Evolutionary conservation across 2,113 vertebrate species (phyloP).

Genomic region (Edolisoma coerulescens): DNA sequence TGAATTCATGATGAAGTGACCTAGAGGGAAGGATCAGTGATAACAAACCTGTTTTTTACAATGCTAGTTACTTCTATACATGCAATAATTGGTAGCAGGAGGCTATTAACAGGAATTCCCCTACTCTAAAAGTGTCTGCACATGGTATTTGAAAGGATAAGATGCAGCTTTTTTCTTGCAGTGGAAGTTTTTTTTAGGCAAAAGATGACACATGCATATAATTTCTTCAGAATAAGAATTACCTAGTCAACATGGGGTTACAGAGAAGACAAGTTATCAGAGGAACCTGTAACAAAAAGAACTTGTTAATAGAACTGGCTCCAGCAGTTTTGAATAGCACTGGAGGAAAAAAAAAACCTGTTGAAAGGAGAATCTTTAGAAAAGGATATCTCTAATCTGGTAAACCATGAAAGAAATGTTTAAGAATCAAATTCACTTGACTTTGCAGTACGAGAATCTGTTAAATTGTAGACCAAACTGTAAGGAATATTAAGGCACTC

Average conservation of each 20-base stretch:
- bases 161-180: background rate
- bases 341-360: background rate
- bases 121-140: background rate
- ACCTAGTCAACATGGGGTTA: background rate
- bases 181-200: background rate
- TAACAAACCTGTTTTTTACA: background rate
- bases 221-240: background rate
- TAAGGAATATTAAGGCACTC: background rate
- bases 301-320: background rate
- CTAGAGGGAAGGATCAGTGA: background rate
- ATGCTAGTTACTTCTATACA: background rate
- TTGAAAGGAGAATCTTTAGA: background rate
- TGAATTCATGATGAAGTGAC: background rate
- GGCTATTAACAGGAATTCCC: background rate
- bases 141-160: background rate
- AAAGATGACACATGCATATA: background rate
- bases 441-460: background rate
- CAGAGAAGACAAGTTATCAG: background rate
- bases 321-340: background rate
- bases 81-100: background rate
- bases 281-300: background rate
- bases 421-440: background rate
- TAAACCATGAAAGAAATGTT: background rate
- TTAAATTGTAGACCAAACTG: background rate
- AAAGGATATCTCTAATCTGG: background rate